Conservation (phyloP, 1,140 invertebrate genomes). For the Achatina immaculata region DNA sequence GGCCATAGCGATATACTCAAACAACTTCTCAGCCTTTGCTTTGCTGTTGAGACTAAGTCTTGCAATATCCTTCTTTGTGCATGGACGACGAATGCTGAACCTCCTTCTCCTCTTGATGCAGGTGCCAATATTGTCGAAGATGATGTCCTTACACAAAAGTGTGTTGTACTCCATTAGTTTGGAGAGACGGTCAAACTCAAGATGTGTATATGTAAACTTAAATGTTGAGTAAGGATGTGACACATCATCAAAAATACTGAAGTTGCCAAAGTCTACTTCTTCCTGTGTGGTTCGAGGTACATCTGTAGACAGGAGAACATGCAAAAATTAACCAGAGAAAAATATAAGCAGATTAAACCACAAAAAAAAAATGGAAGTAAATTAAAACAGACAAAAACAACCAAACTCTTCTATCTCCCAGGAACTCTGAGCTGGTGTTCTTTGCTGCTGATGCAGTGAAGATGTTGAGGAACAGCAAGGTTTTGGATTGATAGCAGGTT, state of each 20-base stretch:
- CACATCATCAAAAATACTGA: constrained; percentile 71
- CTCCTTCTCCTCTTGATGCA: constrained; percentile 45
- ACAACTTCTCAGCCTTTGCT: constrained; percentile 46
- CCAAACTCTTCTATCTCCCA: no score
- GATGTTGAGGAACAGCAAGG: no score
- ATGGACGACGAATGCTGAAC: constrained; percentile 50
- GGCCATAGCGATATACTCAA: constrained; percentile 50
- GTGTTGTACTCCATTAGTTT: constrained; percentile 73
- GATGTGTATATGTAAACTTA: constrained; percentile 71
- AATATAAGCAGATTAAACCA: neutral
- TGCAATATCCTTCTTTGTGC: constrained; percentile 55
- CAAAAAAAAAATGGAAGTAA: neutral
- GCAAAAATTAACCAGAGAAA: neutral
- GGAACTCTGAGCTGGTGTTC: no score
- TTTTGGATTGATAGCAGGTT: no score
- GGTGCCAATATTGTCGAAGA: constrained; percentile 54
- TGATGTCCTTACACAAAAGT: constrained; percentile 62
- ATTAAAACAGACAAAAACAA: neutral
- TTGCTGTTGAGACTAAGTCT: constrained; percentile 47
- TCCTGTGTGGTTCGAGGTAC: constrained; percentile 68
- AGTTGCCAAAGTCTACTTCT: constrained; percentile 71
- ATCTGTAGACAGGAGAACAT: constrained; percentile 43
- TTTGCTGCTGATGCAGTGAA: no score
- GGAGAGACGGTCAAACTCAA: constrained; percentile 69
- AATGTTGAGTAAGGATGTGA: constrained; percentile 70